Percentiles rank a stretch among this genome's conserved stretches.
phyloP scores from a whole-genome alignment of 2,113 vertebrate species.

The Psilopogon haemacephalus region DNA sequence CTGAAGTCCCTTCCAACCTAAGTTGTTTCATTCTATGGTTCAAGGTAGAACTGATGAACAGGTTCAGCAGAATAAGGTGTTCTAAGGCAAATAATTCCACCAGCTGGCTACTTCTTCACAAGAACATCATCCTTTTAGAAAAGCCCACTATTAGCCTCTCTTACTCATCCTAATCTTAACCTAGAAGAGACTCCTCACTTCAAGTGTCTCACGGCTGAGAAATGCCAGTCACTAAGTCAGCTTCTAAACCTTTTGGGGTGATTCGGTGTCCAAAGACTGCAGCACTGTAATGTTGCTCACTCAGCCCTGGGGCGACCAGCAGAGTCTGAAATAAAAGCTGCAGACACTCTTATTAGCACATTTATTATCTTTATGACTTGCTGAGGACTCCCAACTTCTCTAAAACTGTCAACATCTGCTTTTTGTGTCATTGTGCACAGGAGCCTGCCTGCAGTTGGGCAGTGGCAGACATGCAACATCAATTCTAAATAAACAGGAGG shows the following conservation, averaged over 20 bases:
- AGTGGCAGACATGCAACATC: constrained; percentile 41
- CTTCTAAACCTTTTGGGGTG: background rate
- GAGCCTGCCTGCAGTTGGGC: background rate
- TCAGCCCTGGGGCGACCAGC: background rate
- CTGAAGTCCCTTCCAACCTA: no score
- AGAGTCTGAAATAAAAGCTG: background rate
- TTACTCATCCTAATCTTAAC: background rate
- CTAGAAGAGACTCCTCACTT: background rate
- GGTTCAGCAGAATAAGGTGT: background rate
- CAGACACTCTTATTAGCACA: background rate
- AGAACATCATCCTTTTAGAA: background rate
- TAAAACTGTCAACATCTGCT: constrained; percentile 4
- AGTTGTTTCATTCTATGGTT: no score
- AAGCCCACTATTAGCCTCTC: background rate
- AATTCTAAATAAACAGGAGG: constrained; percentile 62
- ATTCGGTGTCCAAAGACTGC: background rate
- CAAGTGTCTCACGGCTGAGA: background rate
- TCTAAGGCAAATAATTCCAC: background rate
- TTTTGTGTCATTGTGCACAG: background rate
- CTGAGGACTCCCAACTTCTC: background rate
- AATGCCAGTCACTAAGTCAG: background rate
- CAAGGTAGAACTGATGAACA: background rate
- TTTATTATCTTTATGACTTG: background rate
- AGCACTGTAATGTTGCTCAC: background rate
- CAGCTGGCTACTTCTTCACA: background rate